Evolutionary conservation across 92 coral and sea anemone species (phyloP), one percentile per base, ranked within the genome.

Genomic region (Siderastrea siderea): DNA sequence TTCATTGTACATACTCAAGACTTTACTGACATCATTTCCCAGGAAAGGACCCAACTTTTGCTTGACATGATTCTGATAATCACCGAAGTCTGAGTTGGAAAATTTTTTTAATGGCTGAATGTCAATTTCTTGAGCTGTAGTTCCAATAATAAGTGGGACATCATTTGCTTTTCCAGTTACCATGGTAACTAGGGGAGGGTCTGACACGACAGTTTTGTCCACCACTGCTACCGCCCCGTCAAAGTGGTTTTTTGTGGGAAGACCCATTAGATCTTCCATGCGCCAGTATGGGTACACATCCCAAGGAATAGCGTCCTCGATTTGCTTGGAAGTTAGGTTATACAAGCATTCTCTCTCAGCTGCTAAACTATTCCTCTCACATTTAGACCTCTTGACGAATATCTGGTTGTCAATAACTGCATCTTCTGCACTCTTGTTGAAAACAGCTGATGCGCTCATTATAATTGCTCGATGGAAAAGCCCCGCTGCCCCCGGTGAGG

Each of bases 401-500:
- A 91, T 66, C 47, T 84, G 61, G 48, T 94, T 94, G 83, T 91
- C 93, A 45, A 54, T 44, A 5, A 91, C 88, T 58, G 96, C 93
- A 57, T 91, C 90, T 8, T 74, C 81, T 15, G 74, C 71, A 52
- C 95, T 79, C 76, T 92, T 91, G 75, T 81, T 86, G 52, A 77
- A 88, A 13, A 88, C 79, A 2, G 93, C 80, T 57, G 95, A 91
- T 17, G 68, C 93, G 64, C 95, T 91, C 93, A 94, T 88, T 58
- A 92, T 61, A 66, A 94, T 91, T 3, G 93, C 96, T 49, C 92
- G 77, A 76, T 89, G 92, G 67, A 91, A 94, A 43, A 94, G 91
- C 38, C 95, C 92, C 6, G 74, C 81, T 9, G 95, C 97, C 43
- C 52, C 45, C 16, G 96, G 95, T 11, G 93, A 89, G 49, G 94